Base-by-base conservation (phyloP, 2,113 vertebrate genomes). In the Lampris incognitus region DNA sequence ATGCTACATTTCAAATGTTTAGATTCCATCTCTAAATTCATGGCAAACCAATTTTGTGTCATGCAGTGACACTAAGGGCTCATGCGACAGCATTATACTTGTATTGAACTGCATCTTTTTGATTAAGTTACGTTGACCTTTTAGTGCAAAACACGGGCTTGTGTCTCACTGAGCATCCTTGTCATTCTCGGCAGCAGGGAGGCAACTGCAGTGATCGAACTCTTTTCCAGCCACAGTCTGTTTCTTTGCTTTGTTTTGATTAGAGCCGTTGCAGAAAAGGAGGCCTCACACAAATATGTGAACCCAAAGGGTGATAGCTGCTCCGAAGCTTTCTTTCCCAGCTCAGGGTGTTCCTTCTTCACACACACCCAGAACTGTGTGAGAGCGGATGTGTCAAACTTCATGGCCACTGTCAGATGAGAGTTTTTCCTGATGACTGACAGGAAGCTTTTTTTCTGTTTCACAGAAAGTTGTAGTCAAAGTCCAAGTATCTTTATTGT, bases 311-410 rank as follows among this genome's bases (percentile, higher is more conserved):
- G 52, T 10, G 5, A 24, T 55, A 55, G 52, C 52, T 55, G 52
- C 52, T 55, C 52, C 52, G 3, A 55, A 55, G 52, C 5, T 55
- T 55, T 55, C 52, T 55, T 10, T 55, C 52, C 52, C 52, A 55
- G 9, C 10, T 55, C 52, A 55, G 52, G 52, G 52, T 55, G 52
- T 37, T 61, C 59, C 59, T 39, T 24, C 59, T 61, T 61, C 59
- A 61, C 59, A 61, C 59, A 39, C 59, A 39, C 38, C 5, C 59
- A 61, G 41, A 51, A 66, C 48, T 50, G 46, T 66, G 51, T 52
- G 9, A 57, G 51, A 6, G 39, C 10, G 11, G 24, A 24, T 24
- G 24, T 24, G 24, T 24, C 24, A 24, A 24, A 24, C 24, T 24
- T 24, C 24, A 24, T 24, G 24, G 24, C 24, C 24, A 24, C 24